Evolutionary conservation across 2,888 invertebrate species (phyloP).

Genomic region (Stenotaenia linearis): DNA sequence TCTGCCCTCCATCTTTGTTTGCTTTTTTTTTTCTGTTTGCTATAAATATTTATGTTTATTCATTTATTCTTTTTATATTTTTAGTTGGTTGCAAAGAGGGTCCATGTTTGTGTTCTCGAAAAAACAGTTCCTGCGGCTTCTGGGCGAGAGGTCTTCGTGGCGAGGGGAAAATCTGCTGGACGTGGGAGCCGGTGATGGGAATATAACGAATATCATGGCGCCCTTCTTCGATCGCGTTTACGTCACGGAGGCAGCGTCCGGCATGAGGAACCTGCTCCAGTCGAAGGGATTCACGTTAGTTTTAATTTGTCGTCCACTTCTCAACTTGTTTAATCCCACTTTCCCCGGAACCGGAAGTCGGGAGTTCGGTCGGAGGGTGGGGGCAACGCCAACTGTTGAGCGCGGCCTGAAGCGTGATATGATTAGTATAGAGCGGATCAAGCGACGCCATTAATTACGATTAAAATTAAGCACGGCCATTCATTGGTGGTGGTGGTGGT

Average conservation of each 20-base stretch:
- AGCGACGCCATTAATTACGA: slow-evolving; percentile 31
- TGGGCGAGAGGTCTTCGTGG: slow-evolving; percentile 49
- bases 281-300: slow-evolving; percentile 70
- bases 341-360: not conserved
- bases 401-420: not conserved
- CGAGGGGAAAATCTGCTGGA: slow-evolving; percentile 57
- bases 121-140: slow-evolving; percentile 65
- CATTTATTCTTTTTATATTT: not conserved
- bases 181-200: slow-evolving; percentile 93
- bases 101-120: slow-evolving; percentile 95
- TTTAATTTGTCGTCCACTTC: not conserved
- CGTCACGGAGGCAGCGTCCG: slow-evolving; percentile 84
- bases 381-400: slow-evolving; percentile 1
- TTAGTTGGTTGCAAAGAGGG: slow-evolving; percentile 77
- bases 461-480: slow-evolving; percentile 29
- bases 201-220: slow-evolving; percentile 75
- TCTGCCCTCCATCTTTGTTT: not conserved
- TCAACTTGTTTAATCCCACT: not conserved
- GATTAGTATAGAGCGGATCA: not conserved
- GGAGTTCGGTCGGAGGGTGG: not conserved
- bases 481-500: not conserved
- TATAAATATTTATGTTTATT: not conserved
- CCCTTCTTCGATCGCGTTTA: slow-evolving; percentile 66
- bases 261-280: slow-evolving; percentile 76
- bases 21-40: not conserved